These are phyloP conservation scores for Vireo griseus DNA, from an alignment of 2,797 vertebrate genomes.

Conservation along the genomic window DNA sequence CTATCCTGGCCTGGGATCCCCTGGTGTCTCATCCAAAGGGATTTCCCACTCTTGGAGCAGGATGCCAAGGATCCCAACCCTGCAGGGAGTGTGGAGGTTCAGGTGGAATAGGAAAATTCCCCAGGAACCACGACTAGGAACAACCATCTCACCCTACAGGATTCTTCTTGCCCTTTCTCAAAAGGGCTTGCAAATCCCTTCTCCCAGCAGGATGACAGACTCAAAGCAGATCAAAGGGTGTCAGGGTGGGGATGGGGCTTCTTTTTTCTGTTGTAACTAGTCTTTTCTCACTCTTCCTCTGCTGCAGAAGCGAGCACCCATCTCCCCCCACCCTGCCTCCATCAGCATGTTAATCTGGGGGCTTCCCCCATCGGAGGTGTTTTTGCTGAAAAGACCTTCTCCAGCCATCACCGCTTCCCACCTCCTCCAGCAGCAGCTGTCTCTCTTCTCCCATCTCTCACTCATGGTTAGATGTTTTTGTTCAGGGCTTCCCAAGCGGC, in stretches of 20 bases:
- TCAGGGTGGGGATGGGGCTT: background rate
- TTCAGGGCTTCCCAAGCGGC: background rate
- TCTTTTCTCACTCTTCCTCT: background rate
- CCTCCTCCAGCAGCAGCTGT: background rate
- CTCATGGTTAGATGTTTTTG: background rate
- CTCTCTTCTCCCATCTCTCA: background rate
- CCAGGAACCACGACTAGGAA: background rate
- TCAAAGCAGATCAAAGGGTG: background rate
- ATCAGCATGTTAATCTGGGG: background rate
- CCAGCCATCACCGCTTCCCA: background rate
- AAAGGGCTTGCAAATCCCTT: background rate
- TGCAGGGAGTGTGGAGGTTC: background rate
- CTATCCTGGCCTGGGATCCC: background rate
- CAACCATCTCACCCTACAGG: background rate
- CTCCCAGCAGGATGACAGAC: background rate
- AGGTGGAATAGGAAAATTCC: background rate
- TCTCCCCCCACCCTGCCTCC: background rate
- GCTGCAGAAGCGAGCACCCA: background rate
- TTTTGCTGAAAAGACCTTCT: background rate
- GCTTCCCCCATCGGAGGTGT: background rate
- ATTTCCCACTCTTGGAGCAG: background rate
- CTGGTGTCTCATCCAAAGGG: background rate
- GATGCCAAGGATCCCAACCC: background rate
- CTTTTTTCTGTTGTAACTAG: conserved; percentile 3
- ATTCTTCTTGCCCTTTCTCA: background rate